These are phyloP conservation scores for Hemibagrus wyckioides DNA, from an alignment of 2,113 vertebrate species.

Conservation along the genomic window DNA sequence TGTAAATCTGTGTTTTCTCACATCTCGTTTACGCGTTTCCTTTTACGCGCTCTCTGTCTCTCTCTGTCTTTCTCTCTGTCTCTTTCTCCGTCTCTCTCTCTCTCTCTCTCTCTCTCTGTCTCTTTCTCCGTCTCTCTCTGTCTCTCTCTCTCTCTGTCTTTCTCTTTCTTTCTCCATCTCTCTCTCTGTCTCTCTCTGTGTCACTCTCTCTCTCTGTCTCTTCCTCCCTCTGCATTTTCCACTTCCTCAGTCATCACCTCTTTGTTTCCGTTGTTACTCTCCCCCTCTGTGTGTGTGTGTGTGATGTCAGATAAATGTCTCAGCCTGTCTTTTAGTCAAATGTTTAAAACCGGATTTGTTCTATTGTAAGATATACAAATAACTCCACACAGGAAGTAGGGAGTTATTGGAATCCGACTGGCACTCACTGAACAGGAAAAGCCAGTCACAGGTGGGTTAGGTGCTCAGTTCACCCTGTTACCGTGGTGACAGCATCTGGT, in stretches of 20 bases:
- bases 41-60: conserved; percentile 40
- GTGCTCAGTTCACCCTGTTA: not conserved
- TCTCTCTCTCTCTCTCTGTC: not conserved
- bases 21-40: not conserved
- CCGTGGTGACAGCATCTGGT: not conserved
- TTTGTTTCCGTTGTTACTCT: not conserved
- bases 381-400: not conserved
- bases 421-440: not conserved
- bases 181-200: not conserved
- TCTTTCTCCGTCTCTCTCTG: not conserved
- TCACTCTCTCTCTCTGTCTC: not conserved
- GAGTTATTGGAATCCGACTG: not conserved
- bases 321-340: not conserved
- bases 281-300: not conserved
- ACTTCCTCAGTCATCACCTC: not conserved
- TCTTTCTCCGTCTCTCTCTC: not conserved
- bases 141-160: not conserved
- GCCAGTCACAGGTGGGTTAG: not conserved
- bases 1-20: not conserved
- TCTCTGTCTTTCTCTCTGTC: not conserved
- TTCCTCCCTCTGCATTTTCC: conserved; percentile 3
- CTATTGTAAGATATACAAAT: not conserved
- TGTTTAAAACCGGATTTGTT: not conserved
- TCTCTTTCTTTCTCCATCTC: not conserved
- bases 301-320: too few relatives aligned